Evolutionary conservation across 2,888 invertebrate species (phyloP).

Genomic region (Aquatica leii): DNA sequence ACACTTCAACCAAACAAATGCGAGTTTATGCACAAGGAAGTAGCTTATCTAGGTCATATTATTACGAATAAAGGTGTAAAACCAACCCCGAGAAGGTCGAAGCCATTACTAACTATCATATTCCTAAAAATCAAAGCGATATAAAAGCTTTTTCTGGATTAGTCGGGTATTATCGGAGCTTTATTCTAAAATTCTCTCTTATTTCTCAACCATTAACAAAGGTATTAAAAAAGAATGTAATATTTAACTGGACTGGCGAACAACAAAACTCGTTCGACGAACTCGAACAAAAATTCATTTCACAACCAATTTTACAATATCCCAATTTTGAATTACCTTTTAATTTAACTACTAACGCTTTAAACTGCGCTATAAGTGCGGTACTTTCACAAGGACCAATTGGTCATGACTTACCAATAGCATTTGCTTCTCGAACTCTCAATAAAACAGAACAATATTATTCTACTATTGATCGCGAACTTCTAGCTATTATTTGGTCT

Average conservation of each 20-base stretch:
- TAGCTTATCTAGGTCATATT: slow-evolving; percentile 53
- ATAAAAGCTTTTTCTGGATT: not conserved
- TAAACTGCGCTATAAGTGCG: not conserved
- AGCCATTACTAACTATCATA: slow-evolving; percentile 18
- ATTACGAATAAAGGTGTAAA: slow-evolving; percentile 46
- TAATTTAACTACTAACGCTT: slow-evolving; percentile 6
- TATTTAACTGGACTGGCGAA: not conserved
- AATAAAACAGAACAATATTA: slow-evolving; percentile 28
- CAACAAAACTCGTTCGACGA: not conserved
- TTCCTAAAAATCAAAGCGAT: slow-evolving; percentile 40
- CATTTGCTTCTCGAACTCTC: slow-evolving; percentile 20
- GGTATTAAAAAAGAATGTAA: slow-evolving; percentile 4
- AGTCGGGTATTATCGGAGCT: not conserved
- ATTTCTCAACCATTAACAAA: not conserved
- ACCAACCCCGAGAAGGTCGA: slow-evolving; percentile 3
- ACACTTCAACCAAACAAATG: slow-evolving; percentile 49
- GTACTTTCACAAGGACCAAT: slow-evolving; percentile 17
- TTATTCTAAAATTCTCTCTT: not conserved
- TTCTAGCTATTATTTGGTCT: slow-evolving; percentile 20
- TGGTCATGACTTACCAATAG: slow-evolving; percentile 7
- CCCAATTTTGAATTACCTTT: slow-evolving; percentile 15
- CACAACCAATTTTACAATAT: not conserved
- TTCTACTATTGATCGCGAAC: slow-evolving; percentile 23
- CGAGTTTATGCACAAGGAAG: slow-evolving; percentile 49
- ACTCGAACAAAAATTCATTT: slow-evolving; percentile 14